A percentile compares a stretch with the other conserved stretches of the same genome.
Conservation (phyloP, 2,113 vertebrate genomes). For the Lepus timidus region DNA sequence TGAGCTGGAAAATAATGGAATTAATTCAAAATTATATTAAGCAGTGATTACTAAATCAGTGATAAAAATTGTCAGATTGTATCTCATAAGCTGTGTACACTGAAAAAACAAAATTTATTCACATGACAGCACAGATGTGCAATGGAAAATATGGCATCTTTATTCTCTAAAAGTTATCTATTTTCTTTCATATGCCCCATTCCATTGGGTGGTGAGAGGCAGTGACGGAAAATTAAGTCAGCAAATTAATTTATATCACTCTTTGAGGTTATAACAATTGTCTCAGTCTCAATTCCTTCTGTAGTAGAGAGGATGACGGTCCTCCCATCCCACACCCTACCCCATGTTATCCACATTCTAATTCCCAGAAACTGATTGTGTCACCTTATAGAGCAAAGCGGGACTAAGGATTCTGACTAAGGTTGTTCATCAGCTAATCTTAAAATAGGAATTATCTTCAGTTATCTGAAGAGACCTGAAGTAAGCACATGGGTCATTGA, state of each 20-base stretch:
- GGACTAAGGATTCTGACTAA: background rate
- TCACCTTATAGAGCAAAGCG: background rate
- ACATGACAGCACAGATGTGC: background rate
- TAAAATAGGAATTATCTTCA: background rate
- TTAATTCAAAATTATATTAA: slow-evolving; percentile 26
- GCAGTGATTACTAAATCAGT: background rate
- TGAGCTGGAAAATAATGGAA: background rate
- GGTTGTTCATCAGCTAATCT: background rate
- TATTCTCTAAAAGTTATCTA: background rate
- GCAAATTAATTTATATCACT: background rate
- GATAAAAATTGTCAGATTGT: background rate
- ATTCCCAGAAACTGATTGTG: background rate
- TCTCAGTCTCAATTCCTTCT: background rate
- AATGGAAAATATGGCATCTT: background rate
- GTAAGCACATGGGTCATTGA: background rate
- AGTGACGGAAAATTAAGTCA: background rate
- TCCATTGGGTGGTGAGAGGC: background rate
- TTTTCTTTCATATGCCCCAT: background rate
- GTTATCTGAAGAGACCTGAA: background rate
- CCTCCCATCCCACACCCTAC: too few species aligned
- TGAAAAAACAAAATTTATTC: background rate
- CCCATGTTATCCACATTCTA: background rate
- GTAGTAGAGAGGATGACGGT: background rate
- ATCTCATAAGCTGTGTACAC: background rate
- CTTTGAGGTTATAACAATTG: background rate